phyloP scores from a whole-genome alignment of 2,888 invertebrate species.

The Thereva nobilitata region DNA sequence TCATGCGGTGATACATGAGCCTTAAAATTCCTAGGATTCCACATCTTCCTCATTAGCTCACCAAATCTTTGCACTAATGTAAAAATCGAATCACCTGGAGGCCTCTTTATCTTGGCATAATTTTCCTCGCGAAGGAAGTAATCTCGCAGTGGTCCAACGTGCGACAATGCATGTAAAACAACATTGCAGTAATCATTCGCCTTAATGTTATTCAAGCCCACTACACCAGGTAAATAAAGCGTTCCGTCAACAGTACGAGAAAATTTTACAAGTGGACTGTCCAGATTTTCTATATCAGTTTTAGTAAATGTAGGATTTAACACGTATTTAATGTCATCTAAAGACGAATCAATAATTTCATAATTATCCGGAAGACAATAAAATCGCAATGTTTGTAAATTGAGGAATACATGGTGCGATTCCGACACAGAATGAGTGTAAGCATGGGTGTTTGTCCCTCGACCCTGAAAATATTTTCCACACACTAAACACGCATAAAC shows the following conservation, averaged over 20 bases:
- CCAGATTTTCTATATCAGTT: conserved; percentile 80
- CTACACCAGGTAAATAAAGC: conserved; percentile 95
- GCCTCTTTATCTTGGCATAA: conserved; percentile 84
- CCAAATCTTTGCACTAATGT: conserved; percentile 89
- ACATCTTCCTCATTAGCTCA: conserved; percentile 93
- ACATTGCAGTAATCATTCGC: conserved; percentile 99
- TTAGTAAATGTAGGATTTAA: conserved; percentile 93
- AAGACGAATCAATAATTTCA: conserved; percentile 95
- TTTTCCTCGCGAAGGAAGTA: conserved; percentile 94
- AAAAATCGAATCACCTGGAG: conserved; percentile 93
- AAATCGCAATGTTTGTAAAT: conserved; percentile 94
- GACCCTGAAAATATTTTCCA: conserved; percentile 97
- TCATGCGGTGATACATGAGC: conserved; percentile 99
- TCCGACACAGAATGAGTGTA: conserved; percentile 99
- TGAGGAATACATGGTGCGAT: conserved; percentile 96
- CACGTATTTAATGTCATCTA: conserved; percentile 98
- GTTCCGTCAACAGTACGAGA: conserved; percentile 96
- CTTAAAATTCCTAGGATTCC: conserved; percentile 99
- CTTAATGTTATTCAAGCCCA: conserved; percentile 97
- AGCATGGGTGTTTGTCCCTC: conserved; percentile 97
- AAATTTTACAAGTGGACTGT: conserved; percentile 72
- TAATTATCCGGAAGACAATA: conserved; percentile 99
- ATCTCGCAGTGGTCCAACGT: conserved; percentile 91
- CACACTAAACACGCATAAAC: conserved; percentile 99
- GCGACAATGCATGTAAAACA: conserved; percentile 90